phyloP scores from a whole-genome alignment of 2,113 vertebrate genomes.

The Macroglossus sobrinus region DNA sequence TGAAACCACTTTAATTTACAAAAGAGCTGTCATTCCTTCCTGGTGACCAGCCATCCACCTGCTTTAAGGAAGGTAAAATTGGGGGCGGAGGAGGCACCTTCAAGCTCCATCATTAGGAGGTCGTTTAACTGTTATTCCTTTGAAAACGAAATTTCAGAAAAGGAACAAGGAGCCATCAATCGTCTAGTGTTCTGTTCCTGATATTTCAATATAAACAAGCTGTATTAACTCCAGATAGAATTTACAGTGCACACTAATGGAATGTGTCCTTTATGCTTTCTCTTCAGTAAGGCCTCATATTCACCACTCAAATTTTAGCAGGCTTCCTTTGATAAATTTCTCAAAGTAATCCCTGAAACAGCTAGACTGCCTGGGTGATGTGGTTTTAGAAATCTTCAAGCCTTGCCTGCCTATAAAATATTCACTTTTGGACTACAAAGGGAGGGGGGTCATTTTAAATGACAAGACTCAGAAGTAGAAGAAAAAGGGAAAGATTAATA shows the following conservation, averaged over 20 bases:
- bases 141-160: conserved; percentile 52
- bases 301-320: conserved; percentile 80
- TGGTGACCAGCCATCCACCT: conserved; percentile 62
- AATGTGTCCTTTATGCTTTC: conserved; percentile 61
- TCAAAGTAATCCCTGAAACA: conserved; percentile 81
- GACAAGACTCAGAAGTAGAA: conserved; percentile 78
- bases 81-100: not conserved
- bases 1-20: conserved; percentile 40
- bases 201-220: conserved; percentile 74
- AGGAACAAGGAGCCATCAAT: conserved; percentile 58
- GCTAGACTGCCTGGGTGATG: conserved; percentile 78
- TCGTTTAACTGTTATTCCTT: conserved; percentile 47
- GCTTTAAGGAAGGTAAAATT: not conserved
- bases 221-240: conserved; percentile 69
- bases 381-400: conserved; percentile 80
- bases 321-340: conserved; percentile 82
- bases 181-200: conserved; percentile 24
- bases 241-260: conserved; percentile 69
- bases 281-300: conserved; percentile 71
- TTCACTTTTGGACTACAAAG: conserved; percentile 81
- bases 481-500: conserved; percentile 79
- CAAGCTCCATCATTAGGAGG: conserved; percentile 27
- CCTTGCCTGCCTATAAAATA: conserved; percentile 80
- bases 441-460: conserved; percentile 78
- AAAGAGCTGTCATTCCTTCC: conserved; percentile 37